Evolutionary conservation across 2,797 vertebrate species (phyloP), one percentile per base, ranked within the genome.

Genomic region (Scyliorhinus canicula): DNA sequence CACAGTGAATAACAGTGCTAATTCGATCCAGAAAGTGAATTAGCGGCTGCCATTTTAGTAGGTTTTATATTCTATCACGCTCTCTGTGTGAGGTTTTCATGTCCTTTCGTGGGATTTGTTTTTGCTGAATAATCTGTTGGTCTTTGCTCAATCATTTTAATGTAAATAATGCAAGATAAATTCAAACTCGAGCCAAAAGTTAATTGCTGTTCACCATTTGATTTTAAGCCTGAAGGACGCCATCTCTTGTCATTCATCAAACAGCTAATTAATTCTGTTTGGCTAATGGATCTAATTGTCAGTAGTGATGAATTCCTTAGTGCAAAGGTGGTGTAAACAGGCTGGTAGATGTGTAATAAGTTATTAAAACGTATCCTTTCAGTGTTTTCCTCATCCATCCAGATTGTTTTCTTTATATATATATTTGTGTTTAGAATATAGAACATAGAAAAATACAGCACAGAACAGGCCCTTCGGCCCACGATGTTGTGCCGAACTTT

Each of bases 211-310:
- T 47, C 47, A 47, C 47, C 44, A 55, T 94, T 94, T 94, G 93
- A 94, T 94, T 94, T 65, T 52, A 8, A 94, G 93, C 65, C 93
- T 71, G 93, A 94, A 94, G 93, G 93, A 94, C 93, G 65, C 24
- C n/a, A 94, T 47, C 93, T 52, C 65, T 50, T 74, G 67, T 71
- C 93, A 55, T 94, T 74, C 93, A 94, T 94, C 93, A 74, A 94
- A 94, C 44, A 74, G 26, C 93, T 71, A 94, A 94, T 94, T 94
- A 69, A 94, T 94, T 74, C 67, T 52, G 93, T 74, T 74, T 94
- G 67, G 47, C 50, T 74, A 69, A 74, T 94, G 67, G 93, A 94
- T 94, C 67, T 74, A 74, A 94, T 94, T 74, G 67, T 52, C 67
- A 94, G 67, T 50, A 40, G 47, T 94, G 93, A 74, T 94, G 93